phyloP scores from a whole-genome alignment of 2,888 invertebrate species.

The Pandemis cinnamomeana region DNA sequence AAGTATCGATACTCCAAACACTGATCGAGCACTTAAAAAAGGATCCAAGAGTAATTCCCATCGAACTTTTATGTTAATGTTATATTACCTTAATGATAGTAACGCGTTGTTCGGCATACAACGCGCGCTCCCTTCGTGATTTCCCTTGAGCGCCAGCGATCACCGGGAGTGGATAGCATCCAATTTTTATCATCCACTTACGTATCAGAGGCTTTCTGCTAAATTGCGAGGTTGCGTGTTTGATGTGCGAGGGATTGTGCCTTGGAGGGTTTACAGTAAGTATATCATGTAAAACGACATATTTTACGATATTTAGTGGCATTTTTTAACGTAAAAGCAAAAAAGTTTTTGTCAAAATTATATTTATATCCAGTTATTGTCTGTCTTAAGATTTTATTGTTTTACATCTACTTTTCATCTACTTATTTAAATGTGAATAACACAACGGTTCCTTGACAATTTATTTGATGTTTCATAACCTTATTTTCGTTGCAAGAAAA shows the following conservation, averaged over 20 bases:
- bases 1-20: background rate
- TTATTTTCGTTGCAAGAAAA: no score
- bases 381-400: no score
- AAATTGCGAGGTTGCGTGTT: constrained; percentile 53
- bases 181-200: constrained; percentile 76
- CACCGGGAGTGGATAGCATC: constrained; percentile 68
- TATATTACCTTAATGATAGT: constrained; percentile 30
- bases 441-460: no score
- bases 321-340: constrained; percentile 11
- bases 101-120: constrained; percentile 47
- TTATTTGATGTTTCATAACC: no score
- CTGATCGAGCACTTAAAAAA: constrained; percentile 11
- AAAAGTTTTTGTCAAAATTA: no score
- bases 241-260: constrained; percentile 41
- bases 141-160: constrained; percentile 71
- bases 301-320: constrained; percentile 10
- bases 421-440: no score
- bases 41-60: constrained; percentile 16
- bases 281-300: constrained; percentile 15
- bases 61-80: constrained; percentile 30
- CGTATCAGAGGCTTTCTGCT: constrained; percentile 62
- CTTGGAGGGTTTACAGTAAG: constrained; percentile 27
- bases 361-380: no score
- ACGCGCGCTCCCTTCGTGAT: constrained; percentile 63
- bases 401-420: no score